Conservation (phyloP, 2,797 vertebrate species). For the Argyrosomus regius region DNA sequence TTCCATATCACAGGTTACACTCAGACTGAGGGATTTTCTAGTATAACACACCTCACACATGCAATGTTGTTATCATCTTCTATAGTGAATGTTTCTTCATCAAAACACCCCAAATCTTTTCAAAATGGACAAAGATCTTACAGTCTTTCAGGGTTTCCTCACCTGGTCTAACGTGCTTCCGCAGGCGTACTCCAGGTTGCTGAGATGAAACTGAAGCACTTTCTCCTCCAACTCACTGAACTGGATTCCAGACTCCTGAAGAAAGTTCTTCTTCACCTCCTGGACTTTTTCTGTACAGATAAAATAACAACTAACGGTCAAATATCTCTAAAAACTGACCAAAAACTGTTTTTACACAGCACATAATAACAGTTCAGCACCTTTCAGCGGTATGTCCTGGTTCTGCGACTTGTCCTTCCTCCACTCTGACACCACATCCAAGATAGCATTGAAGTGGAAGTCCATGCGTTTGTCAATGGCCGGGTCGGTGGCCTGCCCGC, state of each 20-base stretch:
- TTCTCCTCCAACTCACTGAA: constrained; percentile 96
- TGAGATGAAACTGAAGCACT: constrained; percentile 97
- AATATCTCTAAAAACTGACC: background rate
- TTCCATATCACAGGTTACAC: background rate
- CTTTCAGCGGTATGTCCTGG: constrained; percentile 94
- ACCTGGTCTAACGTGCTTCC: constrained; percentile 95
- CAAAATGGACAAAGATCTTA: background rate
- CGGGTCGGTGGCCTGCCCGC: constrained; percentile 92
- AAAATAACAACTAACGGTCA: background rate
- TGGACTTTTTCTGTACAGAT: constrained; percentile 92
- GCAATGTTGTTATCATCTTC: background rate
- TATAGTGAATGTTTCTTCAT: background rate
- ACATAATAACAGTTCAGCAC: constrained; percentile 71
- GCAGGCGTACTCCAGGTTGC: constrained; percentile 97
- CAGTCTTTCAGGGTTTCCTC: constrained; percentile 24
- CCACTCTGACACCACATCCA: constrained; percentile 98
- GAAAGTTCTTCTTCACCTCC: constrained; percentile 95
- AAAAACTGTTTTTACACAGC: background rate
- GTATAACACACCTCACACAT: background rate
- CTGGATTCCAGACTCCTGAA: constrained; percentile 95
- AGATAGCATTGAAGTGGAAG: constrained; percentile 98
- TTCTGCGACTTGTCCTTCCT: constrained; percentile 96
- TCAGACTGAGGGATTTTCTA: background rate
- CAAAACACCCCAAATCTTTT: background rate
- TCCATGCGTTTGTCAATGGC: constrained; percentile 99